Evolutionary conservation across 2,888 invertebrate genomes (phyloP), one percentile per base, ranked within the genome.

Genomic region (Linnaemya tessellans): DNA sequence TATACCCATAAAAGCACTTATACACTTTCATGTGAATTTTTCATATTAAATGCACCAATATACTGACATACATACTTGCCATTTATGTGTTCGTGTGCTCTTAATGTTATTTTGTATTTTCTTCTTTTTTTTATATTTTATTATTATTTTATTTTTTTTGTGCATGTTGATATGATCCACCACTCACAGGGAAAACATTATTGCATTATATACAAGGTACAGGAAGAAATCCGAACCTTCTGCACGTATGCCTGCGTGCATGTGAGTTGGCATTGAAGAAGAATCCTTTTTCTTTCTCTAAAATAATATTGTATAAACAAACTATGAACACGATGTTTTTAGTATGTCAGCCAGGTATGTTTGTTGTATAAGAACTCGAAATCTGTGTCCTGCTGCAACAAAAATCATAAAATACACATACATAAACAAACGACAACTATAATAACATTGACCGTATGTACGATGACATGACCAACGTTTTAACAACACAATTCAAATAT

Each of bases 291-390:
- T n/a, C 46, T 67, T 43, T 65, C 54, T 38, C 22, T 22, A 30
- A 22, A 58, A 71, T 41, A 51, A 38, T 54, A 30, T 30, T 30
- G 30, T 30, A 30, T 30, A 64, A 83, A 56, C 58, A 30, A 67
- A 22, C 62, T 73, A 60, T 68, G 51, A 74, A 79, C 78, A 83
- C 20, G 64, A 68, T 77, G 56, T 67, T 74, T 70, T 74, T 49
- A 15, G 38, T 62, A 64, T 54, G 67, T 78, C 35, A 68, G 20
- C 46, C 62, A 84, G 79, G 79, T 70, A 70, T 25, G 38, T 68
- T 65, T 43, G 38, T 68, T 65, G 30, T 25, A 18, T 20, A 22
- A 64, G 10, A 43, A 10, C 20, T 62, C n/a, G 51, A 68, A 64
- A 84, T 74, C 62, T 51, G 41, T 51, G 41, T 38, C 41, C 35